Base-by-base conservation (phyloP, 37 sponge, comb jelly and placozoan genomes). In the Cladorhizidae sp. region DNA sequence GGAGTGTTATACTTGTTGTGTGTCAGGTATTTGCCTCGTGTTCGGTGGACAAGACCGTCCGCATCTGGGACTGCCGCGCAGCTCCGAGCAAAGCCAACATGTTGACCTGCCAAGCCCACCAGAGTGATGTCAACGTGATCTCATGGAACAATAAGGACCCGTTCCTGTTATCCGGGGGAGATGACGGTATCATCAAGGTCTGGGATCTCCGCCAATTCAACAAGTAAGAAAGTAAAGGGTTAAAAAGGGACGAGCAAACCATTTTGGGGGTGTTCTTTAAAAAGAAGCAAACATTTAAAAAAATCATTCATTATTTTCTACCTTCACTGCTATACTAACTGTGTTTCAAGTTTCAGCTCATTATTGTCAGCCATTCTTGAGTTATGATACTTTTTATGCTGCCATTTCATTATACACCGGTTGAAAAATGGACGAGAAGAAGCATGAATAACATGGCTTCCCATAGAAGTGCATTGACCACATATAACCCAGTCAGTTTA, bases 21-120 rank as follows among this genome's bases (percentile, higher is more conserved):
- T n/a, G n/a, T n/a, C 65, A 97, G 90, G 98, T 98, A 36, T 92
- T 98, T 80, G 94, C 99, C 0, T 92, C 95, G 11, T 98, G 99
- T 71, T 94, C 95, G 21, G 86, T 86, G 29, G 99, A 98, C 76
- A 76, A 90, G 80, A 90, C 88, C 33, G 67, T 98, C 25, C 74
- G 92, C 37, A 67, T 98, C 18, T 98, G 99, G 99, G 99, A 98
- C 70, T 73, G 83, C 45, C 62, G 99, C 35, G 95, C 96, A 21
- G 36, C 77, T 1, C 90, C 92, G 5, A 42, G 36, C 73, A 98
- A 98, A 65, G 99, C 95, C 20, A 95, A 96, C 75, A 96, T 96
- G 99, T 58, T 98, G 32, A 94, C 94, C n/a, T 77, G 87, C 20
- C 75, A 88, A 1, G 99, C 99, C 23, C 99, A 98, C 72, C 75